Conservation (phyloP, 2,888 invertebrate species). For the Cosmopolites sordidus region DNA sequence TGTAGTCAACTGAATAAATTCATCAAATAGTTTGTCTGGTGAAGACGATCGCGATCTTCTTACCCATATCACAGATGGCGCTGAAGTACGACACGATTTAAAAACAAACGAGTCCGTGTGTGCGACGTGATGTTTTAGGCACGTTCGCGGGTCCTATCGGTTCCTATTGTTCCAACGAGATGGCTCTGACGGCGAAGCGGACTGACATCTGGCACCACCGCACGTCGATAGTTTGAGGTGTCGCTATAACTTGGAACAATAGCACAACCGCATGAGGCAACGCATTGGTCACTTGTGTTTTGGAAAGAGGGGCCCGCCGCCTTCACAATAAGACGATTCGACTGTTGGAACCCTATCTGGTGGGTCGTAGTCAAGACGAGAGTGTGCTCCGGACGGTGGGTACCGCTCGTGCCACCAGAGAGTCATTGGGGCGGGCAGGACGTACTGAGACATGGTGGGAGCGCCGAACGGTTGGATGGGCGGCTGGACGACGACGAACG, state of each 20-base stretch:
- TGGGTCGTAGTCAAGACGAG: slow-evolving; percentile 15
- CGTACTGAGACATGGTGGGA: slow-evolving; percentile 36
- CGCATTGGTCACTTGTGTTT: slow-evolving; percentile 45
- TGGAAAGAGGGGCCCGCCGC: slow-evolving; percentile 14
- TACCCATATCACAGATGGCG: slow-evolving; percentile 22
- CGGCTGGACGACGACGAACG: slow-evolving; percentile 45
- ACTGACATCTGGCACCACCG: no score
- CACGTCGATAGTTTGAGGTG: no score
- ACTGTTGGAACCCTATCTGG: no score
- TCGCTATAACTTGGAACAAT: slow-evolving; percentile 34
- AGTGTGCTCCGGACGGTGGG: slow-evolving; percentile 23
- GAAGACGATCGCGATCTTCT: background rate
- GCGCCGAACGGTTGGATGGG: slow-evolving; percentile 39
- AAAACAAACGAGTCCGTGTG: background rate
- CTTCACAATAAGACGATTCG: slow-evolving; percentile 13
- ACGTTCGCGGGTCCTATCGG: background rate
- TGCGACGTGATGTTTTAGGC: background rate
- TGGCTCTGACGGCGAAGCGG: no score
- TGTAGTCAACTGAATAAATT: no score
- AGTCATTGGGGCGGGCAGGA: slow-evolving; percentile 37
- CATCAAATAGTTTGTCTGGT: background rate
- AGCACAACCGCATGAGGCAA: slow-evolving; percentile 33
- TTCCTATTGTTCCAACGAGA: no score
- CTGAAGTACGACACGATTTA: slow-evolving; percentile 13
- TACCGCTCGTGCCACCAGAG: slow-evolving; percentile 43